phyloP scores from a whole-genome alignment of 2,113 vertebrate genomes.

The Callochromis pleurospilus region DNA sequence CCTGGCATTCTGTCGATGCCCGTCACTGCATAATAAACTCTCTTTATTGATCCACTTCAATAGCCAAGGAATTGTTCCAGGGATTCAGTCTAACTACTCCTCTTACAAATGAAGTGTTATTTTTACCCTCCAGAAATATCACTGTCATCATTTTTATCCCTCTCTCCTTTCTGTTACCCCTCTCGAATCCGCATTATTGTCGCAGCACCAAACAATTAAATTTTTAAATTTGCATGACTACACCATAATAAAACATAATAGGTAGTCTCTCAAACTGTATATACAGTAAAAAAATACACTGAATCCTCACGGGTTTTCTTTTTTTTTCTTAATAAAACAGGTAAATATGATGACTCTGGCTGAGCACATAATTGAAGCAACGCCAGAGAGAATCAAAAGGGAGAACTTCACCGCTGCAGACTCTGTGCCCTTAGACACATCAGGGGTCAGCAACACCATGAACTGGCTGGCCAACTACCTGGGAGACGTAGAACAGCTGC shows the following conservation, averaged over 20 bases:
- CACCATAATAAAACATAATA: not conserved
- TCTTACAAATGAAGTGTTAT: conserved; percentile 16
- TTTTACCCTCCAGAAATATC: conserved; percentile 2
- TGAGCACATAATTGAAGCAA: conserved; percentile 97
- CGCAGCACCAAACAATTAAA: not conserved
- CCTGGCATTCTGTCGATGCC: conserved; percentile 41
- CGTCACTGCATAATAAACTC: conserved; percentile 69
- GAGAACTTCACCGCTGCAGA: conserved; percentile 87
- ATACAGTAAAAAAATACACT: not conserved
- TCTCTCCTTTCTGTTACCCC: not conserved
- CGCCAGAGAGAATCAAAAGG: conserved; percentile 93
- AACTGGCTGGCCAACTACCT: conserved; percentile 99
- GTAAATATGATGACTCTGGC: conserved; percentile 98
- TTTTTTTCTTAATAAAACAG: conserved; percentile 55
- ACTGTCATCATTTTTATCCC: not conserved
- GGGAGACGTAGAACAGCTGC: conserved; percentile 91
- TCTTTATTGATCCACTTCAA: conserved; percentile 59
- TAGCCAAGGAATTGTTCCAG: conserved; percentile 48
- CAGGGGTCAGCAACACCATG: conserved; percentile 89
- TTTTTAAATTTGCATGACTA: not conserved
- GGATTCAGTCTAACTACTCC: conserved; percentile 47
- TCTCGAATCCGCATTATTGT: not conserved
- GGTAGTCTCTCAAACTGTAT: not conserved
- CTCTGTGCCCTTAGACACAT: conserved; percentile 74
- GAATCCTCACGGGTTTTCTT: not conserved